These are phyloP conservation scores for Amiota minor DNA, from an alignment of 2,888 invertebrate species.

Conservation along the genomic window DNA sequence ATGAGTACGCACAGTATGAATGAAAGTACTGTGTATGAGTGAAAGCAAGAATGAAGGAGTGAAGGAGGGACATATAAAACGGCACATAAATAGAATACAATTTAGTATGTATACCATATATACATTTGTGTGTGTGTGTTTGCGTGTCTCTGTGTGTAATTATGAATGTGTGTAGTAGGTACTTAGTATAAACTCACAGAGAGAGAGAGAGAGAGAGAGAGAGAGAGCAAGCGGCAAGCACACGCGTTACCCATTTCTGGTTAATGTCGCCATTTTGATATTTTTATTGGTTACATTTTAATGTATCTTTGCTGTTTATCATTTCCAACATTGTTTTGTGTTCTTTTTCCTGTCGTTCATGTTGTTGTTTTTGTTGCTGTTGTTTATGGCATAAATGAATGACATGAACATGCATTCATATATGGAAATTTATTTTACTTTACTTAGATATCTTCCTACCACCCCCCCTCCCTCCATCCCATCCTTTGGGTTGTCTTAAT, in stretches of 20 bases:
- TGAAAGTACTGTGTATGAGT: background rate
- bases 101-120: no score
- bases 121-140: no score
- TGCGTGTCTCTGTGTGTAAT: no score
- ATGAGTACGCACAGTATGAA: constrained; percentile 18
- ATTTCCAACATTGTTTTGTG: constrained; percentile 30
- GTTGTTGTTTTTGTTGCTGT: constrained; percentile 15
- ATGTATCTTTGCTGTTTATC: constrained; percentile 62
- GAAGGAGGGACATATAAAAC: background rate
- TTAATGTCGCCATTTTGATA: constrained; percentile 29
- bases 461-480: no score
- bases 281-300: constrained; percentile 42
- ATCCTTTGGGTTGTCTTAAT: no score
- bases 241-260: background rate
- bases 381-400: constrained; percentile 34
- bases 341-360: constrained; percentile 30
- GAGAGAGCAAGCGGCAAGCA: background rate
- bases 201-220: background rate
- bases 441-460: background rate
- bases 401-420: constrained; percentile 8
- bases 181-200: background rate
- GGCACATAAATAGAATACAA: background rate
- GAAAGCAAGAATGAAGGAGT: no score
- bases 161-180: no score
- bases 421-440: background rate